Percentiles rank a stretch among this genome's conserved stretches.
Evolutionary conservation across 2,797 vertebrate species (phyloP).

Genomic region (Pseudochirops cupreus): DNA sequence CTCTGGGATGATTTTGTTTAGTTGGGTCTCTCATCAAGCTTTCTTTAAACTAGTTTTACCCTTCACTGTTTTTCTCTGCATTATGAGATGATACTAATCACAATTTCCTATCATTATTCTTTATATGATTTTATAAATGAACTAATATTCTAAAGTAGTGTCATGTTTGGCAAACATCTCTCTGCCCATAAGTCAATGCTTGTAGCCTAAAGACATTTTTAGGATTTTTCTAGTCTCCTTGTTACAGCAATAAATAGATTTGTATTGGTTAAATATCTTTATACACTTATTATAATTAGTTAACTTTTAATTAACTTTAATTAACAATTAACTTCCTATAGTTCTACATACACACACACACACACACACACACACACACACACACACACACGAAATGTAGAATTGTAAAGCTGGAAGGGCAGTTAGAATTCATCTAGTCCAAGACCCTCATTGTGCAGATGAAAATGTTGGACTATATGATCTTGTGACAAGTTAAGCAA

Average conservation of each 20-base stretch:
- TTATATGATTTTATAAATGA: neutral
- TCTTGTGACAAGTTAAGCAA: neutral
- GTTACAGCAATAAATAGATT: neutral
- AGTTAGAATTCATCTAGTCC: neutral
- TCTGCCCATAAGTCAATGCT: neutral
- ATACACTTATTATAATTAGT: neutral
- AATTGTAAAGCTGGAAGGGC: neutral
- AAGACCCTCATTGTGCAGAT: neutral
- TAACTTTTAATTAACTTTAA: no score
- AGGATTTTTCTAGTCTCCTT: neutral
- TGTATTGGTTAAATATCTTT: neutral
- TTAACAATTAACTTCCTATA: neutral
- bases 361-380: no score
- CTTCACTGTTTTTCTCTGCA: neutral
- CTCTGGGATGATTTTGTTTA: neutral
- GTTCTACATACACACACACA: neutral
- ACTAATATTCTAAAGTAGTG: neutral
- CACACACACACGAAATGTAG: neutral
- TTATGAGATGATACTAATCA: neutral
- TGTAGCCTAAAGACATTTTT: neutral
- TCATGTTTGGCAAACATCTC: neutral
- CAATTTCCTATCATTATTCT: neutral
- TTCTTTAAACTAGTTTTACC: neutral
- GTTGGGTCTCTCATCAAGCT: neutral
- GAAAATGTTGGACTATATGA: neutral